These are phyloP conservation scores for Pristionchus maxplancki DNA, from an alignment of 2,888 invertebrate species.

Conservation along the genomic window DNA sequence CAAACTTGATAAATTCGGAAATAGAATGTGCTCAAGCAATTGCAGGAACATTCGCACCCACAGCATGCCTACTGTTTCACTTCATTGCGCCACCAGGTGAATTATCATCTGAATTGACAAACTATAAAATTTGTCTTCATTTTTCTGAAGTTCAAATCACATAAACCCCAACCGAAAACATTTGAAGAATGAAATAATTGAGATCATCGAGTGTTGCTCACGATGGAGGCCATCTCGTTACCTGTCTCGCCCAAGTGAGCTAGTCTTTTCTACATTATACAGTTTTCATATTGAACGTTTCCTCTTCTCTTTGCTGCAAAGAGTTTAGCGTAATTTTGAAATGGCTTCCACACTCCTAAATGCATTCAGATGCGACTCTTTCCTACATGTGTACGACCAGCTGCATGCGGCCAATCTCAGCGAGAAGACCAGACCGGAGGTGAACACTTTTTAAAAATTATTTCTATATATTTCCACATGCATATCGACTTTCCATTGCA, in stretches of 20 bases:
- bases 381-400: constrained; percentile 36
- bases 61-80: background rate
- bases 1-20: too few relatives aligned
- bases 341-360: too few relatives aligned
- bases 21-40: too few relatives aligned
- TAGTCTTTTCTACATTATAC: background rate
- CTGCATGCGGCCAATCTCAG: constrained; percentile 4
- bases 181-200: background rate
- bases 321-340: too few relatives aligned
- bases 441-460: background rate
- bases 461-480: too few relatives aligned
- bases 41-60: constrained; percentile 17
- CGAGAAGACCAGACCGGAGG: background rate
- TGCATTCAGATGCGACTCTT: constrained; percentile 26
- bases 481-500: background rate
- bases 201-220: background rate
- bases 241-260: constrained; percentile 26
- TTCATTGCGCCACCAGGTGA: constrained; percentile 32
- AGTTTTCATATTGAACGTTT: too few relatives aligned
- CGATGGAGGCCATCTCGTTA: constrained; percentile 8
- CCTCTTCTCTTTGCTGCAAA: too few relatives aligned
- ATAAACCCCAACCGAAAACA: background rate
- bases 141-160: background rate
- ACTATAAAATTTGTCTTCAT: background rate
- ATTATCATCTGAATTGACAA: background rate